Percentiles rank a stretch among this genome's conserved stretches.
Evolutionary conservation across 2,888 invertebrate species (phyloP).

Genomic region (Eupithecia inturbata): DNA sequence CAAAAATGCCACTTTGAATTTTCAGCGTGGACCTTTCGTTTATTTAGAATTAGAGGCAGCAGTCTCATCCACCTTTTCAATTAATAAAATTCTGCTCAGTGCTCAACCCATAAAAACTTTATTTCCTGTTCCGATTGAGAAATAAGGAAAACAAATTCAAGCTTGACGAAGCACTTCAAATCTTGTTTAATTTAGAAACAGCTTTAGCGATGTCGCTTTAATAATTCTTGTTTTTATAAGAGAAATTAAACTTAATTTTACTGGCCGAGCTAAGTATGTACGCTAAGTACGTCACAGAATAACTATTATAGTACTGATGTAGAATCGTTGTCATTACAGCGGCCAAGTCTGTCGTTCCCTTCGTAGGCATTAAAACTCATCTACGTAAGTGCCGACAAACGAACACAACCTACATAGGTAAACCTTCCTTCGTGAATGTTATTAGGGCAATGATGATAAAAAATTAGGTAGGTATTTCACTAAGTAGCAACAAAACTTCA

Average conservation of each 20-base stretch:
- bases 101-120: slow-evolving; percentile 5
- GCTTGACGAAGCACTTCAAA: slow-evolving; percentile 8
- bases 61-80: background rate
- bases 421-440: background rate
- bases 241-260: background rate
- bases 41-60: background rate
- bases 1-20: background rate
- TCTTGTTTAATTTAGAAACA: background rate
- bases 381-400: too few species aligned
- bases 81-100: slow-evolving; percentile 1
- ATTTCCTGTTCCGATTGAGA: background rate
- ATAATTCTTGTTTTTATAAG: background rate
- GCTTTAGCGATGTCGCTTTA: background rate
- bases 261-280: background rate
- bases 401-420: too few species aligned
- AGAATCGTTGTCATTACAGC: background rate
- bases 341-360: too few species aligned
- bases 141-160: slow-evolving; percentile 2
- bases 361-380: too few species aligned
- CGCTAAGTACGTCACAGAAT: too few species aligned
- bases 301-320: too few species aligned
- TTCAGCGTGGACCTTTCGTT: background rate
- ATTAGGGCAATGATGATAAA: too few species aligned
- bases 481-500: background rate
- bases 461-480: background rate